Evolutionary conservation across 2,888 invertebrate species (phyloP).

Genomic region (Drosophila atroscutellata): DNA sequence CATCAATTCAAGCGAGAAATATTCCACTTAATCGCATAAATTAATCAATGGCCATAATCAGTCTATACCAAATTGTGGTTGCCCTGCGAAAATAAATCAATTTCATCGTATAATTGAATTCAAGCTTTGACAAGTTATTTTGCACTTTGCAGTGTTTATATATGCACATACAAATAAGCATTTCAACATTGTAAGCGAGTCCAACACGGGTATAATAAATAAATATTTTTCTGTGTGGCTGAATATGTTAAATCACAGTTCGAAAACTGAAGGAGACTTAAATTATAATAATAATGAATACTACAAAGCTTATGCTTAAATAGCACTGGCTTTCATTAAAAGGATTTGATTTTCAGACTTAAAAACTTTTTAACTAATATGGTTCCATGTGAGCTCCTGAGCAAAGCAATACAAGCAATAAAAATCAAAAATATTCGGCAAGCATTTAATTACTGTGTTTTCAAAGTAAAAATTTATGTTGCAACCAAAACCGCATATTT

Average conservation of each 20-base stretch:
- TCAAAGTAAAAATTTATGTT: neutral
- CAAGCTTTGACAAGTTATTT: constrained; percentile 24
- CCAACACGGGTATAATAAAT: neutral
- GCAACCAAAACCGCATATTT: neutral
- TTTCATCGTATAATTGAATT: constrained; percentile 52
- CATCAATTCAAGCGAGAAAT: constrained; percentile 39
- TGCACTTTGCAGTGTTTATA: constrained; percentile 11
- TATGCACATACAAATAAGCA: constrained; percentile 4
- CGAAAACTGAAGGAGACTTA: too few species aligned
- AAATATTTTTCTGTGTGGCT: neutral
- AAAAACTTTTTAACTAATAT: too few species aligned
- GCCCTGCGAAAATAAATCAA: constrained; percentile 31
- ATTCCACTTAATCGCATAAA: constrained; percentile 45
- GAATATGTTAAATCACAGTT: neutral
- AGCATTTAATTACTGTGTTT: neutral
- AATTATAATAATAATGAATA: neutral
- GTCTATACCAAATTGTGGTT: constrained; percentile 47
- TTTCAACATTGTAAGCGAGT: neutral
- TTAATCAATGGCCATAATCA: constrained; percentile 53
- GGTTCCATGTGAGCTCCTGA: neutral
- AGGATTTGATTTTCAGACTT: too few species aligned
- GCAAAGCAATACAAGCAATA: neutral
- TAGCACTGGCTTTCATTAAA: neutral
- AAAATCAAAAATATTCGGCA: neutral
- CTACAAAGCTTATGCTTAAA: neutral